These are phyloP conservation scores for Microplitis manilae DNA, from an alignment of 2,888 invertebrate genomes.

Conservation along the genomic window DNA sequence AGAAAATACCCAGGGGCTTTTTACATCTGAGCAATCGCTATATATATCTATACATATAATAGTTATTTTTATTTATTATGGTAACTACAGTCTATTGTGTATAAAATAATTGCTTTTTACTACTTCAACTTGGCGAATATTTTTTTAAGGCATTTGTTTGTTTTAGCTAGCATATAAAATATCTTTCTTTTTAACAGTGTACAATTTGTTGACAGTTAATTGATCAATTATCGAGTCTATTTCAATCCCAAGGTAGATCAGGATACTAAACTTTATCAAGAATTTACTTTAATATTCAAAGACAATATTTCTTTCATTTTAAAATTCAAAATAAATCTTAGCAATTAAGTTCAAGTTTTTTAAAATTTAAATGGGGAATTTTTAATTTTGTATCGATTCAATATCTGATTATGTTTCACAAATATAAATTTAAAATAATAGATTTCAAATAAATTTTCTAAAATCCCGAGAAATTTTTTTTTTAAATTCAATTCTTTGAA, in stretches of 20 bases:
- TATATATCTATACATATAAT: conserved; percentile 2
- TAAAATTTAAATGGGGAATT: too few species aligned
- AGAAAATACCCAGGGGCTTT: conserved; percentile 33
- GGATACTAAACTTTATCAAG: too few species aligned
- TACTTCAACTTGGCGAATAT: conserved; percentile 2
- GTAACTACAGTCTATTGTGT: not conserved
- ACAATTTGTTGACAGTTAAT: not conserved
- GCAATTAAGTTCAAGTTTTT: too few species aligned
- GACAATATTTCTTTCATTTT: too few species aligned
- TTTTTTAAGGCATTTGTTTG: conserved; percentile 8
- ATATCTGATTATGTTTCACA: too few species aligned
- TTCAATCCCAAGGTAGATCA: not conserved
- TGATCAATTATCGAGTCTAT: not conserved
- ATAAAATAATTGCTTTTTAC: not conserved
- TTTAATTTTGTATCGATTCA: too few species aligned
- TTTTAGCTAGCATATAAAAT: conserved; percentile 5
- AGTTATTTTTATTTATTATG: not conserved
- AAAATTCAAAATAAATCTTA: too few species aligned
- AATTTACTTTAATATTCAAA: too few species aligned
- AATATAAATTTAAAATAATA: too few species aligned
- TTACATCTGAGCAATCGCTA: conserved; percentile 4
- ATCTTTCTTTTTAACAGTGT: not conserved
- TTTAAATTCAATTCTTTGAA: too few species aligned
- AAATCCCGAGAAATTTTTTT: too few species aligned
- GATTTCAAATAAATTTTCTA: too few species aligned